Conservation (phyloP, 2,888 invertebrate genomes). For the Agonopterix arenella region DNA sequence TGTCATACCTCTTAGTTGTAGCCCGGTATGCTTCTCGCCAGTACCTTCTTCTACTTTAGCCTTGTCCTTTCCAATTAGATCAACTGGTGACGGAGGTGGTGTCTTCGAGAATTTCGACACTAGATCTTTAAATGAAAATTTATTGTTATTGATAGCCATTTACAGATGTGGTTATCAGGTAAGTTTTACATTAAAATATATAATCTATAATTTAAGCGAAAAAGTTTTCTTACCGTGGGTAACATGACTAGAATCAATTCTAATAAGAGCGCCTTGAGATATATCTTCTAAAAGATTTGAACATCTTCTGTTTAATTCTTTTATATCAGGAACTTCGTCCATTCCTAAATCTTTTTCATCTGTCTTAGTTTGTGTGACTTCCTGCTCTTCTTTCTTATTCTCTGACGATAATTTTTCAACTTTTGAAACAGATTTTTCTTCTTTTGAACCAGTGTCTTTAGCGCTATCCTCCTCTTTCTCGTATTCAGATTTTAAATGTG, state of each 20-base stretch:
- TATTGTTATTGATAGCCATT: background rate
- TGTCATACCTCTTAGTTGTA: conserved; percentile 62
- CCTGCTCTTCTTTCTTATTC: conserved; percentile 16
- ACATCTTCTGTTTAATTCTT: conserved; percentile 67
- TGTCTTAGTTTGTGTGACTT: conserved; percentile 14
- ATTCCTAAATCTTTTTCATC: conserved; percentile 19
- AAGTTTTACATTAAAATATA: too few species aligned
- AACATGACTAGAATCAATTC: conserved; percentile 67
- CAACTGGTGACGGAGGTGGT: conserved; percentile 83
- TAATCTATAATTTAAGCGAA: too few species aligned
- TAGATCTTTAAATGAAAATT: conserved; percentile 64
- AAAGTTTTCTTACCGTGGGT: conserved; percentile 59
- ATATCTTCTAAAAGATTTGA: conserved; percentile 71
- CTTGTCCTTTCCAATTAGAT: conserved; percentile 69
- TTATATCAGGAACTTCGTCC: conserved; percentile 60
- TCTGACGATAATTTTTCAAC: conserved; percentile 14
- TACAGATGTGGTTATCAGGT: too few species aligned
- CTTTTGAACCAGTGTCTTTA: conserved; percentile 10
- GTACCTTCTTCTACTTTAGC: conserved; percentile 53
- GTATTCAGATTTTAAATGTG: conserved; percentile 40
- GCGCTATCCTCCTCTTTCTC: conserved; percentile 37
- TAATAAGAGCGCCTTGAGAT: conserved; percentile 67
- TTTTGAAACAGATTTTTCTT: conserved; percentile 11
- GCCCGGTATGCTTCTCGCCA: conserved; percentile 59
- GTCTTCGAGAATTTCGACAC: conserved; percentile 81